Base-by-base conservation (phyloP, 1,140 invertebrate species). In the Drosophila takahashii region DNA sequence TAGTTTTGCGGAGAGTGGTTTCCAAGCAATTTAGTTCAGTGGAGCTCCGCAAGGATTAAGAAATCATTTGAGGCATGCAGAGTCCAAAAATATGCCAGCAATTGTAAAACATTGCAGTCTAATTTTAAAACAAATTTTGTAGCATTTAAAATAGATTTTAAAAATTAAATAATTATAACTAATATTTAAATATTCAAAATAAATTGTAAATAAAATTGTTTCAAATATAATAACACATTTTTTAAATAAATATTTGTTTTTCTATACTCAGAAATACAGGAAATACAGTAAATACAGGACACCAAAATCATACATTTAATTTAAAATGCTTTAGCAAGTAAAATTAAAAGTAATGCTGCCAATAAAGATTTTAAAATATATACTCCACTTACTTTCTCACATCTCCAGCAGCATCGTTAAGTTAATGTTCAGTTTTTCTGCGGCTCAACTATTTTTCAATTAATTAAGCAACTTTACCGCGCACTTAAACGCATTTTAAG, bases 401-500 rank as follows among this genome's bases (percentile, higher is more conserved):
- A 3, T 10, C 27, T 29, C 22, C 60, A 61, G 29, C 34, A 39
- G 50, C 67, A 18, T 54, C 34, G 26, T 52, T 29, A n/a, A 32
- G 27, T 26, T 62, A 16, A 36, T 26, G 45, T 29, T 16, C 4
- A 27, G 44, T 47, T 64, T 47, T 57, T 45, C 2, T 29, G 8
- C 18, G 15, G 32, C 34, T 15, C 15, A 79, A 66, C 71, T 73
- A 79, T 69, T 87, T 87, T 84, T 89, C 66, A 87, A 87, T 87
- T 89, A 89, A 87, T 87, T 87, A 87, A 89, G 60, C 79, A 79
- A 89, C 62, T 89, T 87, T 77, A 59, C 70, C 44, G 65, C 54
- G 37, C 64, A 79, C 70, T 76, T 86, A 83, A 86, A 79, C 59
- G 84, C 70, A 64, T 81, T 81, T 87, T 87, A 87, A 86, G 74